Percentiles rank a stretch among this genome's conserved stretches.
Conservation (phyloP, 2,888 invertebrate genomes). For the Anorthoa munda region DNA sequence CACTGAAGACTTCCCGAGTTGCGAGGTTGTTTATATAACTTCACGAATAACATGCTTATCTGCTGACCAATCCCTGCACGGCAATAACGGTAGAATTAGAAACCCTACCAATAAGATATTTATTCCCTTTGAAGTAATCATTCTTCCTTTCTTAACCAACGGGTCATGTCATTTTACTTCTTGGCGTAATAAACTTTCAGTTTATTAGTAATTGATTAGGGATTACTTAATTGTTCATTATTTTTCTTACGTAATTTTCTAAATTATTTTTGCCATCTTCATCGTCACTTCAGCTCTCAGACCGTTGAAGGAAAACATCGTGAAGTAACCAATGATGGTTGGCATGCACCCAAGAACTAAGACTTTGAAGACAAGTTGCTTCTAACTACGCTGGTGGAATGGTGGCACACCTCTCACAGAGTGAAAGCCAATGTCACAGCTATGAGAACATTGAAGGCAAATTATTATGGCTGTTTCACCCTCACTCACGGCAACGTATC, state of each 20-base stretch:
- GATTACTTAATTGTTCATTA: neutral
- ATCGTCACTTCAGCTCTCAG: too few relatives aligned
- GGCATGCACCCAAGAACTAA: too few relatives aligned
- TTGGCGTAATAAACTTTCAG: neutral
- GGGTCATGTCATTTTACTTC: neutral
- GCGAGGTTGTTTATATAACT: constrained; percentile 34
- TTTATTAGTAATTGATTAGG: neutral
- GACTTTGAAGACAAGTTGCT: too few relatives aligned
- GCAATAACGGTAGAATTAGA: constrained; percentile 26
- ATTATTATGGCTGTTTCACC: too few relatives aligned
- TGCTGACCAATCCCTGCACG: neutral
- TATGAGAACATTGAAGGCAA: too few relatives aligned
- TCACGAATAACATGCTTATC: constrained; percentile 15
- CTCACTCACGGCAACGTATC: too few relatives aligned
- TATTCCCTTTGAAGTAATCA: constrained; percentile 13
- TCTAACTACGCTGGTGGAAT: too few relatives aligned
- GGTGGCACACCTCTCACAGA: too few relatives aligned
- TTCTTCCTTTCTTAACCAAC: neutral
- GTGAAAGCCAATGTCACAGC: too few relatives aligned
- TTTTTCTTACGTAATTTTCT: neutral
- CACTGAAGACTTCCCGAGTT: constrained; percentile 26
- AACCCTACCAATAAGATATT: constrained; percentile 9
- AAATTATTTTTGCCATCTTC: too few relatives aligned
- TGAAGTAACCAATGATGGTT: too few relatives aligned
- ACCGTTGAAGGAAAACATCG: too few relatives aligned